These are phyloP conservation scores for Leptinotarsa tumamoca DNA, from an alignment of 2,888 invertebrate species.

Conservation along the genomic window DNA sequence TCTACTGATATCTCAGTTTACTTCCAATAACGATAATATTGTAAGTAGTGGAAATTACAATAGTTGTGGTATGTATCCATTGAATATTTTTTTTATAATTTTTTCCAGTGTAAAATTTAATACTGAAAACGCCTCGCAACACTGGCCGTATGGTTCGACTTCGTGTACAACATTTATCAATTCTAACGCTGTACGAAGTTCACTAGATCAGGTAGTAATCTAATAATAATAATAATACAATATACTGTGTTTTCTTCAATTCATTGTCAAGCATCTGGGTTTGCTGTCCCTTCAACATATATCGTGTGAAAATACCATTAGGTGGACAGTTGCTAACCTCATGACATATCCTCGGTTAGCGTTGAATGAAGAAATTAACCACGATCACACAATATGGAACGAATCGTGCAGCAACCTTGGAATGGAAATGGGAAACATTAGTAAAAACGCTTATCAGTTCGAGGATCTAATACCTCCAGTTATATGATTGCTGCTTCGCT, in stretches of 20 bases:
- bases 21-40: too few relatives aligned
- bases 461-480: slow-evolving; percentile 7
- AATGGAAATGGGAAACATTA: slow-evolving; percentile 17
- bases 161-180: too few relatives aligned
- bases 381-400: slow-evolving; percentile 1
- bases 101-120: background rate
- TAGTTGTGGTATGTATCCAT: background rate
- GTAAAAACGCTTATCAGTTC: slow-evolving; percentile 19
- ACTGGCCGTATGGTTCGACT: too few relatives aligned
- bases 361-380: slow-evolving; percentile 13
- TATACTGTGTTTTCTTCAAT: background rate
- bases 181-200: too few relatives aligned
- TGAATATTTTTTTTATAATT: background rate
- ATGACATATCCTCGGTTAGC: background rate
- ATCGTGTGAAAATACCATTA: background rate
- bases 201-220: too few relatives aligned
- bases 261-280: background rate
- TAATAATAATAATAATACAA: too few relatives aligned
- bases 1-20: too few relatives aligned
- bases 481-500: background rate
- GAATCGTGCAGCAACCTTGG: slow-evolving; percentile 3
- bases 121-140: too few relatives aligned
- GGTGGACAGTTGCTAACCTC: background rate
- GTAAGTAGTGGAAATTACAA: too few relatives aligned
- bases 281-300: background rate